Evolutionary conservation across 2,888 invertebrate species (phyloP), one percentile per base, ranked within the genome.

Genomic region (Drosophila nigritarsus): DNA sequence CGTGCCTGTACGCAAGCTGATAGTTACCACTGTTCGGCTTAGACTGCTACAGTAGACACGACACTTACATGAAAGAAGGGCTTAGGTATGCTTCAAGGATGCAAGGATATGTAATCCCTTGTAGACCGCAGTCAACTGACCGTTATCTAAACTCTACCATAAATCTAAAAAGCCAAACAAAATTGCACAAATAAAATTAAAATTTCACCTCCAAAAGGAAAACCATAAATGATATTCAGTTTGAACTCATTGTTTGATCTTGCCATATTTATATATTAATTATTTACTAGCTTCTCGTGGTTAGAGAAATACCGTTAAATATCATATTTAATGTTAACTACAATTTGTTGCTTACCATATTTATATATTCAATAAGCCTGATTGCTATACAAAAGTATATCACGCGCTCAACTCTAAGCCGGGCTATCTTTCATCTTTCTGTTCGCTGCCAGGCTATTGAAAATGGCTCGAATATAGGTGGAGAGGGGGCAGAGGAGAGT

Each of bases 381-480:
- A 38, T 20, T 55, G 15, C 15, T 29, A 29, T 40, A 24, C 20
- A 5, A 1, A 30, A 40, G 29, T 20, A 42, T 20, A 38, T 27
- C 45, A 60, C 65, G 55, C 50, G 27, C 45, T 11, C 76, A 75
- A 60, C 75, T 27, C 79, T 61, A 65, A 24, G 40, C 13, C 1
- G 9, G 27, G 38, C 53, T 56, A 72, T 71, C 60, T 72, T 68
- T 78, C 63, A 68, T 56, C 62, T 65, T 24, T 45, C 34, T 24
- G 32, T 55, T 45, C 20, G 15, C 29, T 24, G 56, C 5, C 34
- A 36, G 50, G 60, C 42, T 56, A 36, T 45, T 51, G 42, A 13
- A 53, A 34, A n/a, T 45, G 36, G 50, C 24, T 11, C 7, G 3
- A 45, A 45, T 15, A 24, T 2, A 13, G 7, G 7, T 2, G 13